Evolutionary conservation across 2,888 invertebrate genomes (phyloP).

Genomic region (Heliconius charithonia): DNA sequence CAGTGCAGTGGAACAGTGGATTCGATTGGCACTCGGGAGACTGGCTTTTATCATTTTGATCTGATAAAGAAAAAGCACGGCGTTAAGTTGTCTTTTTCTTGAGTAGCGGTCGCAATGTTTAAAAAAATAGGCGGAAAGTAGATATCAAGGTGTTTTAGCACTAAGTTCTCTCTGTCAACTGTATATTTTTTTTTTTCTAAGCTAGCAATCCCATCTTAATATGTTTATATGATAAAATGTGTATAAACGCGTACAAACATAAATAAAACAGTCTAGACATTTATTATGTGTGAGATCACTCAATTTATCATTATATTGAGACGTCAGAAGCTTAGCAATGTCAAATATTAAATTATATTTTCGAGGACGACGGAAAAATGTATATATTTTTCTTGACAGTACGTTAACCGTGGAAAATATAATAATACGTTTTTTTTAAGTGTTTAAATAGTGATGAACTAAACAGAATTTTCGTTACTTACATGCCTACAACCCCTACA

Average conservation of each 20-base stretch:
- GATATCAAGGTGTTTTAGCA: no score
- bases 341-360: not conserved
- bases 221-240: not conserved
- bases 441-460: no score
- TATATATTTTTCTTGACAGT: not conserved
- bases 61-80: no score
- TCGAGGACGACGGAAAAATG: not conserved
- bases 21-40: not conserved
- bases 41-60: not conserved
- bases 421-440: no score
- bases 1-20: not conserved
- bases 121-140: no score
- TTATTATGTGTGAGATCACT: conserved; percentile 4
- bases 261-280: conserved; percentile 1
- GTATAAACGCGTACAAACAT: not conserved
- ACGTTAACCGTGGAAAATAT: no score
- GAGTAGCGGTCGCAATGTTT: no score
- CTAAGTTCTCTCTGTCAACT: not conserved
- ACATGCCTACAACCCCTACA: no score
- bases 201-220: not conserved
- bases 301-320: conserved; percentile 7
- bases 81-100: no score
- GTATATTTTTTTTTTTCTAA: not conserved
- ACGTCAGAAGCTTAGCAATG: not conserved
- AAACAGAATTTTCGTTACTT: no score